Base-by-base conservation (phyloP, 2,888 invertebrate species). In the Morpho achilles region DNA sequence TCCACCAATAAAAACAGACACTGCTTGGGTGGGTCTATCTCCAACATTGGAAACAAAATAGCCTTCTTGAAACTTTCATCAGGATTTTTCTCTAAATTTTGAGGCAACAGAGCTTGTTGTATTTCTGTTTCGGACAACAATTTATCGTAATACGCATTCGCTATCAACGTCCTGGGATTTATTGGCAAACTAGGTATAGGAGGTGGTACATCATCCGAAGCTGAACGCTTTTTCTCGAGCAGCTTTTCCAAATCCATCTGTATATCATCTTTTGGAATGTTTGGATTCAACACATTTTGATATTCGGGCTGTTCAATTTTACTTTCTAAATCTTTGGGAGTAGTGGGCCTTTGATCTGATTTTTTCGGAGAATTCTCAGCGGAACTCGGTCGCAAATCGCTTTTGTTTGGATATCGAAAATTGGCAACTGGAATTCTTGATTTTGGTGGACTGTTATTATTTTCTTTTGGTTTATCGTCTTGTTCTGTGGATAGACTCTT, bases 51-150 rank as follows among this genome's bases (percentile, higher is more conserved):
- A 72, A 96, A 96, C 16, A 98, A 85, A 0, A 98, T 89, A 0
- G 97, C 96, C 73, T 96, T 94, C 74, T 97, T 96, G 76, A 98
- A 95, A 56, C 97, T 97, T 72, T 97, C 97, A 72, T 98, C 98
- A 0, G 98, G 97, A 75, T 96, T 96, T 71, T 94, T 93, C 72
- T 98, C 96, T 69, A 97, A 92, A 65, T 96, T 95, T 61, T 96
- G 95, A 0, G 96, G 95, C 43, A 94, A 92, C 43, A 98, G 84
- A 0, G 96, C 95, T 67, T 95, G 94, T 67, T 96, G 95, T 51
- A 98, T 95, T 66, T 97, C 96, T 0, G 96, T 93, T 71, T 97
- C 96, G 0, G 78, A 67, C 48, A 95, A 90, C 16, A 96, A 76
- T 76, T 96, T 95, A 65, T 96, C 96, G 61, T 95, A 94, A 76